A percentile compares a stretch with the other conserved stretches of the same genome.
Evolutionary conservation across 2,113 vertebrate genomes (phyloP).

Genomic region (Semnopithecus entellus): DNA sequence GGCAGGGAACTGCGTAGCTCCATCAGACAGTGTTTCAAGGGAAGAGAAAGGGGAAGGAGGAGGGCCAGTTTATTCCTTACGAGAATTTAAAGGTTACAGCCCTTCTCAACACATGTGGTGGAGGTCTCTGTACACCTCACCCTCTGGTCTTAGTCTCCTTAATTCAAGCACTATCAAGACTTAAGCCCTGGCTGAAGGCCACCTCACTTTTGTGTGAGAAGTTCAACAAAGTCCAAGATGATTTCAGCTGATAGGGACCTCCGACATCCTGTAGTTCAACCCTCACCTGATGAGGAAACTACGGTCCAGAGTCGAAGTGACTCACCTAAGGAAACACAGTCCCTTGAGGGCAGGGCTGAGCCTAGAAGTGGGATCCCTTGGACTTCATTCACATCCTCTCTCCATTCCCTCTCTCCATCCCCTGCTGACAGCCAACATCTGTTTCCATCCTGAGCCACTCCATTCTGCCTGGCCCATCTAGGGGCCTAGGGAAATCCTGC

Average conservation of each 20-base stretch:
- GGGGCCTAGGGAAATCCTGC: too few relatives aligned
- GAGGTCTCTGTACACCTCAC: neutral
- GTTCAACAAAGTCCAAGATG: neutral
- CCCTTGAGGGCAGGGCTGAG: neutral
- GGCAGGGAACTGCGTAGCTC: fast-evolving
- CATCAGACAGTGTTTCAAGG: neutral
- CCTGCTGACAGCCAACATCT: neutral
- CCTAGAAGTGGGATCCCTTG: neutral
- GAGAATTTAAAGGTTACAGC: neutral
- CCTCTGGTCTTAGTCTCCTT: neutral
- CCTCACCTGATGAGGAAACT: neutral
- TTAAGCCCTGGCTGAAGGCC: neutral
- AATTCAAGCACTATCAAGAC: neutral
- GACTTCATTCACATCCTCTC: neutral
- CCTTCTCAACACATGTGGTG: neutral
- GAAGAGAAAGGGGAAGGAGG: neutral
- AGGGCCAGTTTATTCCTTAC: neutral
- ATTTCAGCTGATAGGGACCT: neutral
- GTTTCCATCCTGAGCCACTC: neutral
- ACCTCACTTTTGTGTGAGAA: neutral
- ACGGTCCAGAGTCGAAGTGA: neutral
- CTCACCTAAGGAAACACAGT: neutral
- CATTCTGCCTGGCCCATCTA: neutral
- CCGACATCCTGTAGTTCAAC: neutral
- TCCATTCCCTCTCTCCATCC: neutral